Percentiles rank a stretch among this genome's conserved stretches.
These are phyloP conservation scores for Sesia apiformis DNA, from an alignment of 2,888 invertebrate genomes.

Conservation along the genomic window DNA sequence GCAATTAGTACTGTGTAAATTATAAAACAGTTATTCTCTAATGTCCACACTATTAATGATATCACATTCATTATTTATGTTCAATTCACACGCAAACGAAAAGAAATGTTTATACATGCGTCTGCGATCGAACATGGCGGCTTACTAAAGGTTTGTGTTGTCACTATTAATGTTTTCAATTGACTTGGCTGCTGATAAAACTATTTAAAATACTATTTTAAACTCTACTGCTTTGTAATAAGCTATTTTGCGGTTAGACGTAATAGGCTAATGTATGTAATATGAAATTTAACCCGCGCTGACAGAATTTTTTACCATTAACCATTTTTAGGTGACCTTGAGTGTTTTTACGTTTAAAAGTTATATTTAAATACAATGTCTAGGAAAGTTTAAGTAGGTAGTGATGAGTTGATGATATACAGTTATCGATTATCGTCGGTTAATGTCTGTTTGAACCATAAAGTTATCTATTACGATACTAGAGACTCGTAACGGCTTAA, in stretches of 20 bases:
- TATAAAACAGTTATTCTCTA: slow-evolving; percentile 59
- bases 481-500: too few species aligned
- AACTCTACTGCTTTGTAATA: not conserved
- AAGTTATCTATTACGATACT: too few species aligned
- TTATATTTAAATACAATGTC: too few species aligned
- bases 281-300: not conserved
- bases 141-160: not conserved
- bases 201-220: not conserved
- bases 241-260: not conserved
- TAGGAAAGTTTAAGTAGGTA: too few species aligned
- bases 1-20: slow-evolving; percentile 51
- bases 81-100: not conserved
- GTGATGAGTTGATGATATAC: too few species aligned
- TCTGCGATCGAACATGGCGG: not conserved
- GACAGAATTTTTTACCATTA: too few species aligned
- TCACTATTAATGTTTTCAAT: not conserved
- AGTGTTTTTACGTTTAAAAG: too few species aligned
- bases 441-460: too few species aligned
- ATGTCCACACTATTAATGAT: slow-evolving; percentile 49
- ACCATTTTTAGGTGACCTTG: too few species aligned
- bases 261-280: too few species aligned
- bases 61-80: slow-evolving; percentile 49
- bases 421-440: too few species aligned
- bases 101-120: not conserved
- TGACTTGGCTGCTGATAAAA: not conserved